Evolutionary conservation across 1,140 invertebrate genomes (phyloP).

Genomic region (Drosophila lowei): DNA sequence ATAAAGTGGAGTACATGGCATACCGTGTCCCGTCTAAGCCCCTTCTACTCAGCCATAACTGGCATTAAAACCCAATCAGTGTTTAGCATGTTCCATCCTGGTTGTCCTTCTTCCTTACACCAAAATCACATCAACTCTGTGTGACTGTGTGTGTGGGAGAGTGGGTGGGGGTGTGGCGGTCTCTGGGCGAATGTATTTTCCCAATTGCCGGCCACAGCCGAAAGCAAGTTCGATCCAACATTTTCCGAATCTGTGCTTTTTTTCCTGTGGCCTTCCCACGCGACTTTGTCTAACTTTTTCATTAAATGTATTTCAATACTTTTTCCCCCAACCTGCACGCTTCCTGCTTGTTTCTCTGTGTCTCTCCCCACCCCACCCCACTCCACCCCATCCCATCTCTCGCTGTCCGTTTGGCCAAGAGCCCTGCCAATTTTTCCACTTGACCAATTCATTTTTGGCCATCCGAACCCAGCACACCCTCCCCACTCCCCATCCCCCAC

Average conservation of each 20-base stretch:
- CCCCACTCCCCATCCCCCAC: conserved; percentile 6
- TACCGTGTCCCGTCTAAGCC: neutral
- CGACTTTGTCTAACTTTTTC: conserved; percentile 72
- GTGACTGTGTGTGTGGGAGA: conserved; percentile 2
- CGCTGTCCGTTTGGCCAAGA: conserved; percentile 12
- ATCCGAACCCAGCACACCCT: neutral
- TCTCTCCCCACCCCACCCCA: neutral
- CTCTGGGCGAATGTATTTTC: neutral
- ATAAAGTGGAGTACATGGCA: conserved; percentile 6
- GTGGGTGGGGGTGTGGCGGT: neutral
- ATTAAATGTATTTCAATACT: conserved; percentile 82
- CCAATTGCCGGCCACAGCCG: conserved; percentile 16
- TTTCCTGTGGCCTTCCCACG: conserved; percentile 32
- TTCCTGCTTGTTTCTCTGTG: neutral
- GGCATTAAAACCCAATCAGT: conserved; percentile 79
- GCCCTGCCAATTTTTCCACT: conserved; percentile 77
- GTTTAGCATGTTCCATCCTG: conserved; percentile 66
- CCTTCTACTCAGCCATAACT: conserved; percentile 66
- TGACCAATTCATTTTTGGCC: conserved; percentile 77
- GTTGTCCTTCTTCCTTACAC: conserved; percentile 60
- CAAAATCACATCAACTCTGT: conserved; percentile 71
- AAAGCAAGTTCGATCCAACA: conserved; percentile 39
- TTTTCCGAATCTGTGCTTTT: conserved; percentile 22
- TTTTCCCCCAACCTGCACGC: conserved; percentile 28
- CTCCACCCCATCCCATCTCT: neutral